Percentiles rank a stretch among this genome's conserved stretches.
Conservation (phyloP, 2,113 vertebrate genomes). For the Otolemur garnettii region DNA sequence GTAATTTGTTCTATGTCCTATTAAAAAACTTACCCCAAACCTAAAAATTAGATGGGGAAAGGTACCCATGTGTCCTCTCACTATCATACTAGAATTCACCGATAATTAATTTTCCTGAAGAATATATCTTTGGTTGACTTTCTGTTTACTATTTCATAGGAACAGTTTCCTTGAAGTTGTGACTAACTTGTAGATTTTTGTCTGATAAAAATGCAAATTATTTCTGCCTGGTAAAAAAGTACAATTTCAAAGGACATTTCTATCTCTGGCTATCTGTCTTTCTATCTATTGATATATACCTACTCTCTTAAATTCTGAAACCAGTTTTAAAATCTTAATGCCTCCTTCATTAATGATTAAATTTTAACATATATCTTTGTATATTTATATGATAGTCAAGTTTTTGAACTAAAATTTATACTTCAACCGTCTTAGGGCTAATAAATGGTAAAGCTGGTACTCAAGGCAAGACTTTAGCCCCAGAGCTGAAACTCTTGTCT, state of each 20-base stretch:
- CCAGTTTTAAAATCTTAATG: background rate
- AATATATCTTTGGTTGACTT: background rate
- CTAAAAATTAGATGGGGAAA: conserved; percentile 19
- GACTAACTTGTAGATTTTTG: background rate
- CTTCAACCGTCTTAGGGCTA: background rate
- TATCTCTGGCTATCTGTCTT: background rate
- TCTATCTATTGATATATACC: background rate
- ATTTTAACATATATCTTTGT: background rate
- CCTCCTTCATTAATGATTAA: background rate
- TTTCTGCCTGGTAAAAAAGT: conserved; percentile 6
- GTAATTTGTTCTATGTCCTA: background rate
- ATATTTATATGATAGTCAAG: background rate
- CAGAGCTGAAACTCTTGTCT: background rate
- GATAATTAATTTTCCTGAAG: background rate
- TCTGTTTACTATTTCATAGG: background rate
- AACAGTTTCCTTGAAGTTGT: background rate
- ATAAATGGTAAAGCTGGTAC: background rate
- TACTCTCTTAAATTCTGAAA: background rate
- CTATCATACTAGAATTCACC: background rate
- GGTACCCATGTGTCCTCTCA: background rate
- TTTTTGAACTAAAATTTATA: background rate
- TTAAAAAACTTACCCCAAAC: conserved; percentile 4
- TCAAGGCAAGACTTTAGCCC: background rate
- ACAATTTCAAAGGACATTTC: background rate
- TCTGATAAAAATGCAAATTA: conserved; percentile 24